Evolutionary conservation across 1,140 invertebrate genomes (phyloP).

Genomic region (Bombus vancouverensis): DNA sequence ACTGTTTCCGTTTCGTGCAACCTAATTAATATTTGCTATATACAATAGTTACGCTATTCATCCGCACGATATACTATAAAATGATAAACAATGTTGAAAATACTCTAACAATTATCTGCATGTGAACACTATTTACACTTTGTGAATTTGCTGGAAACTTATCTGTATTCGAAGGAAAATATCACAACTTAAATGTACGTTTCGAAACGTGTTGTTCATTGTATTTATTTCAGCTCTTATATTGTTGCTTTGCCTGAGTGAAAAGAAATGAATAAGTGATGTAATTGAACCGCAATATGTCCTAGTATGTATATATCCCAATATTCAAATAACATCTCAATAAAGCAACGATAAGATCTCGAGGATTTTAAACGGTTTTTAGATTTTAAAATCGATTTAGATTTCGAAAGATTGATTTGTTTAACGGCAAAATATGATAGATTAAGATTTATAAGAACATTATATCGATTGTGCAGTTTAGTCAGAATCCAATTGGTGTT

Average conservation of each 20-base stretch:
- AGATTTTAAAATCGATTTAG: too few relatives aligned
- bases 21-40: slow-evolving; percentile 41
- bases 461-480: background rate
- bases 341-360: too few relatives aligned
- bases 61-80: background rate
- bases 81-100: background rate
- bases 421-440: background rate
- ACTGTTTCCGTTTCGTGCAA: slow-evolving; percentile 27
- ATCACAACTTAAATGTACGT: slow-evolving; percentile 4
- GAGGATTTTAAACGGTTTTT: too few relatives aligned
- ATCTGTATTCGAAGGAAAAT: background rate
- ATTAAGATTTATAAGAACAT: background rate
- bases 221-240: background rate
- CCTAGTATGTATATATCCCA: background rate
- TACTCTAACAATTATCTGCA: too few relatives aligned
- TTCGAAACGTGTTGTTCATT: background rate
- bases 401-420: background rate
- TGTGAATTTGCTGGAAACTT: background rate
- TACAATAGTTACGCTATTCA: slow-evolving; percentile 8
- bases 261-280: background rate
- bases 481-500: background rate
- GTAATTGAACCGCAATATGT: background rate
- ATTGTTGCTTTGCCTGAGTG: background rate
- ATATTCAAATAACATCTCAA: background rate
- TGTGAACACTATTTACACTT: slow-evolving; percentile 36